Evolutionary conservation across 2,797 vertebrate species (phyloP).

Genomic region (Dromococcyx pavoninus): DNA sequence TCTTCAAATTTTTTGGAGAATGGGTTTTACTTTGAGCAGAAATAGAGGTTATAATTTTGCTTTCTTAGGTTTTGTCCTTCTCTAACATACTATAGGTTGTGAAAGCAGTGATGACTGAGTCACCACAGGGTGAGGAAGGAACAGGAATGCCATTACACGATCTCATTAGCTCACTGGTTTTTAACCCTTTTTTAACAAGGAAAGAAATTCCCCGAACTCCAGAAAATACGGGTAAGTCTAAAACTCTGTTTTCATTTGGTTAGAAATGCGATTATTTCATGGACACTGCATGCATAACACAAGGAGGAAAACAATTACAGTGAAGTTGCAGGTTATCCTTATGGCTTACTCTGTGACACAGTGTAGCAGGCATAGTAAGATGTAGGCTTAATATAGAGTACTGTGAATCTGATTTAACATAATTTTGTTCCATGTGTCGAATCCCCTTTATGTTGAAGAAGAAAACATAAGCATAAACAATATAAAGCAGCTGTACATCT

Average conservation of each 20-base stretch:
- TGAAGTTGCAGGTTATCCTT: background rate
- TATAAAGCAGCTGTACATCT: background rate
- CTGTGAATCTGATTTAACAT: background rate
- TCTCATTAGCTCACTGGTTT: constrained; percentile 72
- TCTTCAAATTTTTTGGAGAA: background rate
- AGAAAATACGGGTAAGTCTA: constrained; percentile 86
- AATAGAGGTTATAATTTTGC: background rate
- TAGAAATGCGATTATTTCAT: background rate
- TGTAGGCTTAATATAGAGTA: background rate
- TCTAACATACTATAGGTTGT: constrained; percentile 80
- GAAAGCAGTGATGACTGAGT: constrained; percentile 73
- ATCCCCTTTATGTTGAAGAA: background rate
- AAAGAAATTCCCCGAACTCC: constrained; percentile 88
- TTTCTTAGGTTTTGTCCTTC: background rate
- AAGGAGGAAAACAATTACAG: background rate
- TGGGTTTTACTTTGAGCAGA: background rate
- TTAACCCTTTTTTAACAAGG: constrained; percentile 83
- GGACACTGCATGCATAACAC: background rate
- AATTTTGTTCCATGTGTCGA: background rate
- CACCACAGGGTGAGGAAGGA: constrained; percentile 15
- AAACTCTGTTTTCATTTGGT: background rate
- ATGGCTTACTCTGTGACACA: background rate
- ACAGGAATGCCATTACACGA: constrained; percentile 75
- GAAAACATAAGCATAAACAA: background rate
- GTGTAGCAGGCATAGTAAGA: background rate